Percentiles rank a stretch among this genome's conserved stretches.
These are phyloP conservation scores for Patella depressa DNA, from an alignment of 2,888 invertebrate species.

Conservation along the genomic window DNA sequence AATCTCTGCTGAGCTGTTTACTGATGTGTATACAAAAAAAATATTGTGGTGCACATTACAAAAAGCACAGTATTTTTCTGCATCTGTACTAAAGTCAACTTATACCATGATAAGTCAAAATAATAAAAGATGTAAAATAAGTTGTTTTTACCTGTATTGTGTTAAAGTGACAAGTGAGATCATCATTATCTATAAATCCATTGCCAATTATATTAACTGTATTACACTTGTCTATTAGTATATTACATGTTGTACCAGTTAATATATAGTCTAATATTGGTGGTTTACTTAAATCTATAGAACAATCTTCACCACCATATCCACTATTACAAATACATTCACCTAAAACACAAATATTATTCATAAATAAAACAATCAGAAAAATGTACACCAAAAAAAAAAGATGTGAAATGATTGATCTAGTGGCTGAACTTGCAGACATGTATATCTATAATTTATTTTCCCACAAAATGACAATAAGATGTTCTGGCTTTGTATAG, in stretches of 20 bases:
- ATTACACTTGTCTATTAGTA: constrained; percentile 10
- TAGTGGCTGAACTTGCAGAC: too few relatives aligned
- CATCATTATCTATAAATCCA: constrained; percentile 30
- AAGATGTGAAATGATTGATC: neutral
- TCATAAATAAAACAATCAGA: neutral
- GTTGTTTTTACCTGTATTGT: constrained; percentile 7
- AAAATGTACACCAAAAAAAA: neutral
- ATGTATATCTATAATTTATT: too few relatives aligned
- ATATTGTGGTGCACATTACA: too few relatives aligned
- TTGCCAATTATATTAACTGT: constrained; percentile 26
- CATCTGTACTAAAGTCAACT: too few relatives aligned
- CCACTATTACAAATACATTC: constrained; percentile 43
- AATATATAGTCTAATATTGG: constrained; percentile 37
- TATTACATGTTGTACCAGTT: constrained; percentile 34
- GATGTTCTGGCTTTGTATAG: too few relatives aligned
- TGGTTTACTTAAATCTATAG: constrained; percentile 35
- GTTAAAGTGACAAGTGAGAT: constrained; percentile 33
- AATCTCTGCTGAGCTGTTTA: too few relatives aligned
- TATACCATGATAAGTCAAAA: too few relatives aligned
- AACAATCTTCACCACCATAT: constrained; percentile 46
- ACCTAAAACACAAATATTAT: constrained; percentile 31
- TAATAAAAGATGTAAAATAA: too few relatives aligned
- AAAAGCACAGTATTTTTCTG: too few relatives aligned
- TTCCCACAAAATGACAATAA: too few relatives aligned
- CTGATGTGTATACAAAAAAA: too few relatives aligned